Percentiles rank a stretch among this genome's conserved stretches.
These are phyloP conservation scores for Zosterops lateralis DNA, from an alignment of 2,113 vertebrate species.

Conservation along the genomic window DNA sequence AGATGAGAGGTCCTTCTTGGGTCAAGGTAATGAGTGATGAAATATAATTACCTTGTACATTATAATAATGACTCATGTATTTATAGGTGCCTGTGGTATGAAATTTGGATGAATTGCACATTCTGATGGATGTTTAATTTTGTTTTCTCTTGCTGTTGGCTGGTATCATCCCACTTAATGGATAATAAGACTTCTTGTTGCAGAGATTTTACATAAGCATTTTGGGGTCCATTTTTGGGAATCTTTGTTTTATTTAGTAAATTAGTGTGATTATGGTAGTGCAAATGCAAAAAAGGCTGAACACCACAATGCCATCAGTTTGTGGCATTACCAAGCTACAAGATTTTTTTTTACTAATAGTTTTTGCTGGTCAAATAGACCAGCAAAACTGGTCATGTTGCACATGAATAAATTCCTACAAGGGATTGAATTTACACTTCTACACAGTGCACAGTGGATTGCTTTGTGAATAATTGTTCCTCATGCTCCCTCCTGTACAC, in stretches of 20 bases:
- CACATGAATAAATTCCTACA: background rate
- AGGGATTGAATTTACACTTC: background rate
- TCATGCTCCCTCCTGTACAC: rapidly evolving
- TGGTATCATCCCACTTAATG: constrained; percentile 22
- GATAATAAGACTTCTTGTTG: constrained; percentile 33
- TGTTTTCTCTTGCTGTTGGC: constrained; percentile 54
- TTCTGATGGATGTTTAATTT: constrained; percentile 54
- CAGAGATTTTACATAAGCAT: constrained; percentile 31
- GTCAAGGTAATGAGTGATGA: constrained; percentile 58
- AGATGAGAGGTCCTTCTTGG: constrained; percentile 12
- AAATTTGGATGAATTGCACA: constrained; percentile 44
- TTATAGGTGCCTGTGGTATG: constrained; percentile 44
- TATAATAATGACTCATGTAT: constrained; percentile 62
- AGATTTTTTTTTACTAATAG: background rate
- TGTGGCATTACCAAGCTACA: background rate
- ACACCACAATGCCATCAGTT: background rate
- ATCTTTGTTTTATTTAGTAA: background rate
- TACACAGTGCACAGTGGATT: background rate
- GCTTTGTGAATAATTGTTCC: background rate
- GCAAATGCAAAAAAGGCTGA: background rate
- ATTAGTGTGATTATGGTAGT: background rate
- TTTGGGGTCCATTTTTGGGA: background rate
- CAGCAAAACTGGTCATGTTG: background rate
- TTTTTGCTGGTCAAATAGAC: background rate
- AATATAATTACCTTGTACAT: constrained; percentile 53